Evolutionary conservation across 1,140 invertebrate genomes (phyloP).

Genomic region (Drosophila mayri): DNA sequence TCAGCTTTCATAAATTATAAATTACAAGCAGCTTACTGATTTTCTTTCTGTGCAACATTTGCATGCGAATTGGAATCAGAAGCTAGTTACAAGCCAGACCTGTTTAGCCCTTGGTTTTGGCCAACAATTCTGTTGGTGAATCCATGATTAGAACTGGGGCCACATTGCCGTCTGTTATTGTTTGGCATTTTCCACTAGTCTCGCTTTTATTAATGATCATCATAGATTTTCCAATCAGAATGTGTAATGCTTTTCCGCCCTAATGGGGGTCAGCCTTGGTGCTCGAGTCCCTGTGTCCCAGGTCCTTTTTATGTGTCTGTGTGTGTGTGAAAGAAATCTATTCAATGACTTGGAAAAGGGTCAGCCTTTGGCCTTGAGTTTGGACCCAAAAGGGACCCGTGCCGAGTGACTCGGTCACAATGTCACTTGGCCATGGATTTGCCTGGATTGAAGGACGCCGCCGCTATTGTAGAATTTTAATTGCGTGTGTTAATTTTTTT

Average conservation of each 20-base stretch:
- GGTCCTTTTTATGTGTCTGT: slow-evolving; percentile 31
- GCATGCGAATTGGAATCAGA: slow-evolving; percentile 47
- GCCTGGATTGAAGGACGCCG: slow-evolving; percentile 29
- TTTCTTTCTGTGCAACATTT: slow-evolving; percentile 23
- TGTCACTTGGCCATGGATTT: slow-evolving; percentile 55
- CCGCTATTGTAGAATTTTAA: slow-evolving; percentile 69
- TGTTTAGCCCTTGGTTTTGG: slow-evolving; percentile 18
- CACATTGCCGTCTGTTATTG: slow-evolving; percentile 57
- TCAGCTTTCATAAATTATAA: not conserved
- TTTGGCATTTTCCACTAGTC: slow-evolving; percentile 60
- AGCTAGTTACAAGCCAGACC: not conserved
- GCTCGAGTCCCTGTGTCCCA: not conserved
- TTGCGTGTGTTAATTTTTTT: slow-evolving; percentile 77
- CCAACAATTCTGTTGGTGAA: slow-evolving; percentile 43
- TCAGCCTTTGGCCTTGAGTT: slow-evolving; percentile 44
- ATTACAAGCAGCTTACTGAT: not conserved
- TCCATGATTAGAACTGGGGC: slow-evolving; percentile 58
- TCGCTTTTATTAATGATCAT: slow-evolving; percentile 78
- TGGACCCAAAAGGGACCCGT: slow-evolving; percentile 9
- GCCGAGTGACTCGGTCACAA: slow-evolving; percentile 24
- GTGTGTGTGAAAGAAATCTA: slow-evolving; percentile 46
- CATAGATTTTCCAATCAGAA: slow-evolving; percentile 77
- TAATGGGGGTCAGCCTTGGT: slow-evolving; percentile 28
- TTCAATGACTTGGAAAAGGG: slow-evolving; percentile 80
- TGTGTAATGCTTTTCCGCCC: slow-evolving; percentile 59